Evolutionary conservation across 2,888 invertebrate genomes (phyloP), one percentile per base, ranked within the genome.

Genomic region (Drosophila setosimentum): DNA sequence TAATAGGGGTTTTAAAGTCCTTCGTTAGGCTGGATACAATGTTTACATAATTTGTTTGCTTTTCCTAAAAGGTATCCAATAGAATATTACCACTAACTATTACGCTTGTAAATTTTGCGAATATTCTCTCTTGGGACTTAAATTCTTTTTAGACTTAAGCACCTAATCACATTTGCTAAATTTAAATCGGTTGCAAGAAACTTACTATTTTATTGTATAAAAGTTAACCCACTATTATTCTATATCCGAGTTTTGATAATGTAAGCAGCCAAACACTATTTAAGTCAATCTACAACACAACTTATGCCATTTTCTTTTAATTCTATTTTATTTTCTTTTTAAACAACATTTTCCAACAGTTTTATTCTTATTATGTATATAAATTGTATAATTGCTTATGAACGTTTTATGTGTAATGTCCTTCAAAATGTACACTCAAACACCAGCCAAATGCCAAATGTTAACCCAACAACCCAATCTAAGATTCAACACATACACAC

Each of bases 361-460:
- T 42, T 21, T 67, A 11, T 60, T 29, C 42, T 32, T 50, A 35
- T 42, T 58, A 21, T 45, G 59, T 58, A 57, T 35, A 63, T 64
- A 58, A 30, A 57, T 55, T 68, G 29, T 67, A 42, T 63, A 49
- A 59, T 50, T 13, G n/a, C 51, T 48, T 30, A 42, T 27, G 27
- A 62, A 58, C 33, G 59, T 55, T 65, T 68, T 68, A 69, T 42
- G 50, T 70, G 60, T 35, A 68, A 33, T 54, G 61, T 29, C 65
- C 45, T 32, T 58, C 24, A 27, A 70, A 74, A 53, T 74, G 62
- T 69, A 82, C 80, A 79, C 87, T 86, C 86, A 87, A 86, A 85
- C 86, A 87, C 85, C 83, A 75, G 87, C 87, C 87, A 79, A 66
- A 51, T 63, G 50, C 42, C 63, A 63, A 62, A 68, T 57, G 49